Evolutionary conservation across 2,113 vertebrate genomes (phyloP).

Genomic region (Morone chrysops): DNA sequence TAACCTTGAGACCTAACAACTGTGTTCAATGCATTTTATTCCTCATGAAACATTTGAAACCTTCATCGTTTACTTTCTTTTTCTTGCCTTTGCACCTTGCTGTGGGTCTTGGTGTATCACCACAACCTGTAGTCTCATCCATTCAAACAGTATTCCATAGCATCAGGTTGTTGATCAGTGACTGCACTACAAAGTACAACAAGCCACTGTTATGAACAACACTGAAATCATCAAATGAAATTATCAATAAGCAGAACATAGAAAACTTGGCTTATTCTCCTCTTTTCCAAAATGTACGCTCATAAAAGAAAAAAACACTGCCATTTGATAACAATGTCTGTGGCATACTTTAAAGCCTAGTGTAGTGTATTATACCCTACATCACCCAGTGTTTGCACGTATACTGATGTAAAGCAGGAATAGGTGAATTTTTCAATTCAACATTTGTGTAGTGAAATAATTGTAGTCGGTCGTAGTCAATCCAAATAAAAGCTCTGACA

Average conservation of each 20-base stretch:
- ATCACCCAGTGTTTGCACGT: not conserved
- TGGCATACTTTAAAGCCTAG: too few relatives aligned
- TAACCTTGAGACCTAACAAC: not conserved
- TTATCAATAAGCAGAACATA: not conserved
- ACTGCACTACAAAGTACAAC: not conserved
- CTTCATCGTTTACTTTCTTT: not conserved
- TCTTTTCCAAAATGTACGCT: not conserved
- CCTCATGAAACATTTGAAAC: not conserved
- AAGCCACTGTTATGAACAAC: not conserved
- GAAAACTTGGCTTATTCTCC: not conserved
- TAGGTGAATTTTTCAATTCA: not conserved
- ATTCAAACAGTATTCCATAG: too few relatives aligned
- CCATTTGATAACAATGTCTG: too few relatives aligned
- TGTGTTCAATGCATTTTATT: not conserved
- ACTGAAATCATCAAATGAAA: not conserved
- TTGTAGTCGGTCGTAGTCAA: not conserved
- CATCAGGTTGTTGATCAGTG: too few relatives aligned
- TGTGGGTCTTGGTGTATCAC: not conserved
- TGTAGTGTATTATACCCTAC: not conserved
- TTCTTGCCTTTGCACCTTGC: not conserved
- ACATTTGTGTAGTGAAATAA: not conserved
- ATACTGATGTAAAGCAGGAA: not conserved
- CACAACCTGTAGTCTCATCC: not conserved
- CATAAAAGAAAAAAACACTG: not conserved
- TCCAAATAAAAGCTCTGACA: not conserved